Conservation (phyloP, 2,888 invertebrate genomes). For the Graphium colonna region DNA sequence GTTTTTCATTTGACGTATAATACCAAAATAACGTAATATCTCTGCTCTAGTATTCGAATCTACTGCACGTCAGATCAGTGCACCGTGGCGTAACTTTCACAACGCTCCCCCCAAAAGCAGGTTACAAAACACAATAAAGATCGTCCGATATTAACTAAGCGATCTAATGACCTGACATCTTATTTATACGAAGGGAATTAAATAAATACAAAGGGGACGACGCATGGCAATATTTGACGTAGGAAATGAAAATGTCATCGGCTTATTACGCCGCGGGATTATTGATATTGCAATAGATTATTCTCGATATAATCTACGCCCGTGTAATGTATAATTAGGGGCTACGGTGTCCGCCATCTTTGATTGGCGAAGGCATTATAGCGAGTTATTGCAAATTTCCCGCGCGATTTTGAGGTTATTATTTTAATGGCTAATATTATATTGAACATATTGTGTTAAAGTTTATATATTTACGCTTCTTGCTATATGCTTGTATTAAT, state of each 20-base stretch:
- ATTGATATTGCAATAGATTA: constrained; percentile 60
- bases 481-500: too few species aligned
- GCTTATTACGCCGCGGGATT: constrained; percentile 63
- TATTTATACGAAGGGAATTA: constrained; percentile 55
- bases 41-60: too few species aligned
- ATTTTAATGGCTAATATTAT: too few species aligned
- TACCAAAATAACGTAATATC: too few species aligned
- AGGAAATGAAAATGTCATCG: constrained; percentile 77
- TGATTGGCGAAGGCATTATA: constrained; percentile 30
- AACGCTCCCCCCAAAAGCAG: constrained; percentile 5
- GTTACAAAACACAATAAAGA: constrained; percentile 19
- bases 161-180: constrained; percentile 41
- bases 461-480: too few species aligned
- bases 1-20: too few species aligned
- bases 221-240: constrained; percentile 56
- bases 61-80: too few species aligned
- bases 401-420: too few species aligned
- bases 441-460: too few species aligned
- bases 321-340: constrained; percentile 27
- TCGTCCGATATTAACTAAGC: constrained; percentile 41
- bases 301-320: constrained; percentile 38
- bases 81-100: neutral
- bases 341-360: constrained; percentile 30
- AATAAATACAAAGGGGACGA: constrained; percentile 50
- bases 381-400: too few species aligned